Base-by-base conservation (phyloP, 2,888 invertebrate genomes). In the Trichopria drosophilae region DNA sequence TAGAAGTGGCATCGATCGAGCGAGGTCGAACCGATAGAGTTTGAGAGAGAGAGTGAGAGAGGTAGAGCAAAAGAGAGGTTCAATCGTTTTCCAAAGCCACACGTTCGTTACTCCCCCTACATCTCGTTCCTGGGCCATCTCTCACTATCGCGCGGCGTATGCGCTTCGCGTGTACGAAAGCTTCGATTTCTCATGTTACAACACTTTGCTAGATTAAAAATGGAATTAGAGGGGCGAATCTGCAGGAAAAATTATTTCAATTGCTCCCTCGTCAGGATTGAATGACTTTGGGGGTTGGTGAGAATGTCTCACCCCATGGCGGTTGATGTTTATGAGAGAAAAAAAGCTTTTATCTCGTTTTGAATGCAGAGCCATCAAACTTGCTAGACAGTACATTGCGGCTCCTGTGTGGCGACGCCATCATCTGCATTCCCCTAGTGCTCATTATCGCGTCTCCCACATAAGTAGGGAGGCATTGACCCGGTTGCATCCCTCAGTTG, bases 391-490 rank as follows among this genome's bases (percentile, higher is more conserved):
- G n/a, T n/a, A n/a, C n/a, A n/a, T n/a, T n/a, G n/a, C n/a, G n/a
- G n/a, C n/a, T n/a, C n/a, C n/a, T n/a, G n/a, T n/a, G n/a, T n/a
- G n/a, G 20, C 18, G 26, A 45, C 36, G 12, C 19, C 31, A 44
- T 32, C 44, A 20, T 31, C 23, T 36, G 32, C 29, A 31, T 51
- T 20, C 44, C 19, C 26, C 28, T 29, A 22, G 16, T 59, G 64
- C 61, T 60, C 59, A 61, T 63, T 64, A 64, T 64, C 60, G 50
- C n/a, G 13, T 37, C 35, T 24, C 43, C 32, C 49, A 45, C 40
- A 47, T 36, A 46, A 50, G 40, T 20, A n/a, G 7, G 35, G 24
- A 54, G 53, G 53, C 60, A 51, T 52, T 58, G 62, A 64, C 60
- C 60, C 60, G 56, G 26, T 45, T 42, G 36, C 24, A n/a, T n/a